Base-by-base conservation (phyloP, 2,888 invertebrate genomes). In the Azorinus chamasolen region DNA sequence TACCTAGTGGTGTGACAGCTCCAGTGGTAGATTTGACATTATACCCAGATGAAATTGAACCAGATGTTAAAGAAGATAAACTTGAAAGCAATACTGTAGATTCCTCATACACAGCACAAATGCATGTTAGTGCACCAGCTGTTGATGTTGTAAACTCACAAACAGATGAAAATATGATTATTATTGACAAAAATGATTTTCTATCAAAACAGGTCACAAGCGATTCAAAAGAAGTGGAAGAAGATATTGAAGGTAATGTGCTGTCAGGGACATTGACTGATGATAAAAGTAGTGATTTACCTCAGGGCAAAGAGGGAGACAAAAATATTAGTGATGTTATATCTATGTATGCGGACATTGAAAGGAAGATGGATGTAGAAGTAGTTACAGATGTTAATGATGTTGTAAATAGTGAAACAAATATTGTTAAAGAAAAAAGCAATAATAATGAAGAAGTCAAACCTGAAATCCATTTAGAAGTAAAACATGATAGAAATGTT, bases 321-420 rank as follows among this genome's bases (percentile, higher is more conserved):
- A 41, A 27, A 4, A 46, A 32, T 46, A 54, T 25, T 46, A 50
- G 65, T 53, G 62, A 50, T 54, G 74, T 79, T 32, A 71, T 79
- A 50, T 74, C 62, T 24, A 58, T 74, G 74, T 74, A 79, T 54
- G 65, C 74, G 22, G 43, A 71, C 54, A 43, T 79, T 62, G 79
- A 74, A 58, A 61, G 59, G 39, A 65, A 70, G 25, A 24, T 59
- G 37, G 61, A 45, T 18, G 45, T 8, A 45, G 20, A 45, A 4
- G 5, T 32, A 53, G 16, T 16, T 53, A 27, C 27, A n/a, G 4
- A 2, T 27, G 59, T 46, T n/a, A 32, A 54, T 27, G n/a, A 16
- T 54, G 16, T 25, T 32, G 37, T 32, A 5, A 27, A 27, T 20
- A 54, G 27, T 57, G 20, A 37, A 41, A 22, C n/a, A 1, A 18